Evolutionary conservation across 2,797 vertebrate species (phyloP).

Genomic region (Astyanax mexicanus): DNA sequence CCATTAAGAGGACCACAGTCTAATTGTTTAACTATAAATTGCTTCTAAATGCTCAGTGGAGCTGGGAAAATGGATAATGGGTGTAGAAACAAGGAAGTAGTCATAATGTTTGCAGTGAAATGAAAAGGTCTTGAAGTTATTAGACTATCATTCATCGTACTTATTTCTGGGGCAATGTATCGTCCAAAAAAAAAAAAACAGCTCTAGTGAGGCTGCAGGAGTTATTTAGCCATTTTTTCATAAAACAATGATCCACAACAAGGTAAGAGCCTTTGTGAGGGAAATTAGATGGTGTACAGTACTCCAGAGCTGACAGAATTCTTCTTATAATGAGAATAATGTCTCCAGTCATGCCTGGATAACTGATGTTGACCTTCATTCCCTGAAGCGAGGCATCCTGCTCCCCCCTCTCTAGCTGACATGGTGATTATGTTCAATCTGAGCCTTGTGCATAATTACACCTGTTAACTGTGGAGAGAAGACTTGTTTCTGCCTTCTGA

Average conservation of each 20-base stretch:
- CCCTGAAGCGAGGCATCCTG: constrained; percentile 59
- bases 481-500: constrained; percentile 55
- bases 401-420: constrained; percentile 56
- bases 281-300: not conserved
- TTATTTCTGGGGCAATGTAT: too few species aligned
- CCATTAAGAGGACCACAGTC: too few species aligned
- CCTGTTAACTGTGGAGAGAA: constrained; percentile 66
- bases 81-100: too few species aligned
- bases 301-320: constrained; percentile 8
- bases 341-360: constrained; percentile 51
- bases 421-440: constrained; percentile 57
- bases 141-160: too few species aligned
- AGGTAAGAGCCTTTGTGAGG: not conserved
- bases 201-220: too few species aligned
- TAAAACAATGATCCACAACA: not conserved
- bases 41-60: too few species aligned
- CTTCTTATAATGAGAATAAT: constrained; percentile 31
- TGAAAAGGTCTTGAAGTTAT: too few species aligned
- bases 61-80: too few species aligned
- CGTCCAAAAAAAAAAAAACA: too few species aligned
- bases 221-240: not conserved
- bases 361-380: constrained; percentile 51
- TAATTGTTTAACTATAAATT: too few species aligned
- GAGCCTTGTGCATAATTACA: constrained; percentile 69
- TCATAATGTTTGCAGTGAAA: too few species aligned